phyloP scores from a whole-genome alignment of 2,888 invertebrate genomes.

The Liodrosophila aerea region DNA sequence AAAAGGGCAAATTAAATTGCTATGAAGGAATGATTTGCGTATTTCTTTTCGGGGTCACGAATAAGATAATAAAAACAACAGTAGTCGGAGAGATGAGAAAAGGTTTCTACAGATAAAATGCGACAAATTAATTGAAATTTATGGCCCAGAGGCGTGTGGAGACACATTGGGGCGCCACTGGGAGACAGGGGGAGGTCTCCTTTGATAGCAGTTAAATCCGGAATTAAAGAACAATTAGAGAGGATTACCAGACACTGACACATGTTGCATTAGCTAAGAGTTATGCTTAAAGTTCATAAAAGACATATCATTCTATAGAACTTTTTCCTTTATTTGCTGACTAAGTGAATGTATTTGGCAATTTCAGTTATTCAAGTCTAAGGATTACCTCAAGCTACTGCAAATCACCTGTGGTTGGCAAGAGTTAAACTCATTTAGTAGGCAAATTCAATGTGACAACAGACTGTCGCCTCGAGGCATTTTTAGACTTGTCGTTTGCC shows the following conservation, averaged over 20 bases:
- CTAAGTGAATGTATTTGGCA: neutral
- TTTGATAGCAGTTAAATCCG: slow-evolving; percentile 8
- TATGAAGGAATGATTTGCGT: slow-evolving; percentile 69
- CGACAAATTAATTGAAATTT: slow-evolving; percentile 74
- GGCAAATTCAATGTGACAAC: slow-evolving; percentile 68
- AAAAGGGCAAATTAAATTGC: slow-evolving; percentile 64
- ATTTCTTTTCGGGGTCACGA: slow-evolving; percentile 19
- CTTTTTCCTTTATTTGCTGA: neutral
- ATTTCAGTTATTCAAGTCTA: slow-evolving; percentile 4
- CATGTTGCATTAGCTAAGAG: slow-evolving; percentile 23
- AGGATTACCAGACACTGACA: slow-evolving; percentile 38
- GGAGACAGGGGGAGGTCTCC: slow-evolving; percentile 6
- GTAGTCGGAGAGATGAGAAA: slow-evolving; percentile 32
- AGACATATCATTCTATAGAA: no score
- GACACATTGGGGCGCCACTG: slow-evolving; percentile 8
- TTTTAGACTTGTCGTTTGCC: no score
- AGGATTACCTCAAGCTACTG: slow-evolving; percentile 16
- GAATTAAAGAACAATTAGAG: slow-evolving; percentile 63
- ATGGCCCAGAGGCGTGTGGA: slow-evolving; percentile 54
- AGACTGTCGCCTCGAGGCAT: slow-evolving; percentile 41
- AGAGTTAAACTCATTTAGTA: slow-evolving; percentile 37
- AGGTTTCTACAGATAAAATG: slow-evolving; percentile 54
- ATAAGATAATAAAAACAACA: slow-evolving; percentile 39
- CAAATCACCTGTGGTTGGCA: slow-evolving; percentile 40
- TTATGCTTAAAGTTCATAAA: slow-evolving; percentile 2